Conservation (phyloP, 2,797 vertebrate genomes). For the Gila robusta region DNA sequence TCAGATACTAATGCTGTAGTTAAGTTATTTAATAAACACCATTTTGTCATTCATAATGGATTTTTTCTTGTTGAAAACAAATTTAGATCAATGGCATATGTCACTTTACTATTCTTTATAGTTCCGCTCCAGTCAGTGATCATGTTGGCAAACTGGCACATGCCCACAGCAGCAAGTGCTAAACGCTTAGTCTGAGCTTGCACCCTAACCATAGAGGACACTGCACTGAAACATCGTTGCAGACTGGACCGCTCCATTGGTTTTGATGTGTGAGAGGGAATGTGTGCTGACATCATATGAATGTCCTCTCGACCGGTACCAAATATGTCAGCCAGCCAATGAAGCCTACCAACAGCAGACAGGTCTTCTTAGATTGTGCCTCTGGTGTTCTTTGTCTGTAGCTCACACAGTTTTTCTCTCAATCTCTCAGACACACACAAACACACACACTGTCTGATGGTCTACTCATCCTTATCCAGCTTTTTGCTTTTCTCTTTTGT, state of each 20-base stretch:
- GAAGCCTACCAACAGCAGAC: conserved; percentile 42
- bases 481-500: conserved; percentile 6
- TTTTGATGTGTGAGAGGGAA: conserved; percentile 32
- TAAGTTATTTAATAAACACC: neutral
- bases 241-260: neutral
- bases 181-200: conserved; percentile 1
- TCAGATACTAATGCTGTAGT: neutral
- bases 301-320: conserved; percentile 21
- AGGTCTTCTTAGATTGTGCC: conserved; percentile 42
- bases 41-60: neutral
- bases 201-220: conserved; percentile 1
- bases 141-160: conserved; percentile 4
- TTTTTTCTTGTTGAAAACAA: neutral
- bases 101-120: no score
- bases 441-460: neutral
- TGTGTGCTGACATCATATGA: conserved; percentile 49
- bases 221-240: neutral
- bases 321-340: conserved; percentile 40
- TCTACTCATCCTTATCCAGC: conserved; percentile 23
- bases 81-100: neutral
- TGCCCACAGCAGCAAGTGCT: conserved; percentile 18
- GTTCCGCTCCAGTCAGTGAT: neutral
- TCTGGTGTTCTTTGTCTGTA: conserved; percentile 38
- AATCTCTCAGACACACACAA: conserved; percentile 15
- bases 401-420: conserved; percentile 3